These are phyloP conservation scores for Caenorhabditis doughertyi DNA, from an alignment of 2,888 invertebrate species.

Conservation along the genomic window DNA sequence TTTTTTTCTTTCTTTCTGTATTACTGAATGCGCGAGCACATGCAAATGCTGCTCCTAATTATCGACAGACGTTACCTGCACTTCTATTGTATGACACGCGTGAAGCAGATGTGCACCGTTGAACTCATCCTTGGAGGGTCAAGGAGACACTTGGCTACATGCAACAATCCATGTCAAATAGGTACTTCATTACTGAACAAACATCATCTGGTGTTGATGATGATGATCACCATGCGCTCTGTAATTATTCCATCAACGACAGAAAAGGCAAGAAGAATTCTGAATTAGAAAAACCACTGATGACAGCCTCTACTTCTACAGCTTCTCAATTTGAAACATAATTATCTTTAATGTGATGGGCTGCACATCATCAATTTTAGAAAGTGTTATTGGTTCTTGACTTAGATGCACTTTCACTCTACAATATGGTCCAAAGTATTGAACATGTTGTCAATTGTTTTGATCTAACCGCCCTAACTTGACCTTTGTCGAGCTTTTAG, in stretches of 20 bases:
- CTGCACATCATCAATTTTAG: slow-evolving; percentile 23
- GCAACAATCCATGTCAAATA: slow-evolving; percentile 60
- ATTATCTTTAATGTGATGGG: slow-evolving; percentile 55
- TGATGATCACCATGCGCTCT: slow-evolving; percentile 43
- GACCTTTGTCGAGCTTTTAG: slow-evolving; percentile 57
- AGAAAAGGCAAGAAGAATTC: background rate
- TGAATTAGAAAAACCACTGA: slow-evolving; percentile 34
- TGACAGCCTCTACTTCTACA: no score
- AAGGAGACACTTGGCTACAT: slow-evolving; percentile 61
- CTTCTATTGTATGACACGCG: slow-evolving; percentile 61
- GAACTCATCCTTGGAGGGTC: slow-evolving; percentile 30
- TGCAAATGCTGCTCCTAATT: slow-evolving; percentile 62
- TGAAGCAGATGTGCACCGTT: slow-evolving; percentile 56
- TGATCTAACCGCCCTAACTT: slow-evolving; percentile 54
- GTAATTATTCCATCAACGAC: slow-evolving; percentile 62
- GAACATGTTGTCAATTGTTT: slow-evolving; percentile 48
- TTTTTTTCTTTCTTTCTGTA: slow-evolving; percentile 29
- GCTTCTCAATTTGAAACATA: slow-evolving; percentile 34
- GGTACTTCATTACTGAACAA: slow-evolving; percentile 65
- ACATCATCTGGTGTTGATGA: slow-evolving; percentile 61
- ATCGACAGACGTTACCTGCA: slow-evolving; percentile 65
- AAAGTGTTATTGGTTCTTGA: slow-evolving; percentile 16
- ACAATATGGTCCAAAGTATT: slow-evolving; percentile 50
- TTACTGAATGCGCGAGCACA: slow-evolving; percentile 50
- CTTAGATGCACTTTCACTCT: slow-evolving; percentile 15